Conservation (phyloP, 2,888 invertebrate genomes). For the Eumerus sabulonum region DNA sequence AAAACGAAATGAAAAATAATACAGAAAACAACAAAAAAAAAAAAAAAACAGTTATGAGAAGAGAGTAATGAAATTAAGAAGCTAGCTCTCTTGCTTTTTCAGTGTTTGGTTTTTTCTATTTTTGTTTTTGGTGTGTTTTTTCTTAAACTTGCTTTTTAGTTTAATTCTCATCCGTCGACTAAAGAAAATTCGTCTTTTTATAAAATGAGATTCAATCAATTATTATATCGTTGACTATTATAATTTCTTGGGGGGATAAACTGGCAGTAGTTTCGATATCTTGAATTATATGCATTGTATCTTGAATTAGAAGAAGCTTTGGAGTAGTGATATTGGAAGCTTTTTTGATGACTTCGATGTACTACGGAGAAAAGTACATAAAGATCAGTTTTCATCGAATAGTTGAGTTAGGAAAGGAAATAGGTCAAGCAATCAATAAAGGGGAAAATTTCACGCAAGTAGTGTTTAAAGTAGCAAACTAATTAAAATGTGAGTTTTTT, state of each 20-base stretch:
- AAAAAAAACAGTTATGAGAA: neutral
- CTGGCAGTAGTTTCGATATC: conserved; percentile 53
- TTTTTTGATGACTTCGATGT: conserved; percentile 51
- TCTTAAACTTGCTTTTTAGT: conserved; percentile 5
- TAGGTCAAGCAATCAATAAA: conserved; percentile 11
- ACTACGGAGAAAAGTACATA: conserved; percentile 61
- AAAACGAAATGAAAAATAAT: neutral
- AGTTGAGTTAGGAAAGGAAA: conserved; percentile 6
- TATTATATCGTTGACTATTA: conserved; percentile 33
- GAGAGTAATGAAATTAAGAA: neutral
- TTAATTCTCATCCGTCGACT: too few species aligned
- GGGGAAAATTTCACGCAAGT: too few species aligned
- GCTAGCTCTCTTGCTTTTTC: neutral
- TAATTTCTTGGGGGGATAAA: conserved; percentile 43
- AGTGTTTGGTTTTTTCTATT: neutral
- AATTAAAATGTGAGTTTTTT: too few species aligned
- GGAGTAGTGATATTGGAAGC: conserved; percentile 46
- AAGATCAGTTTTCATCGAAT: conserved; percentile 42
- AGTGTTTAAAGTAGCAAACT: too few species aligned
- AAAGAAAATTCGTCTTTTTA: neutral
- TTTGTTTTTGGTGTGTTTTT: conserved; percentile 1
- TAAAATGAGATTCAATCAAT: conserved; percentile 6
- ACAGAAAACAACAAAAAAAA: conserved; percentile 4
- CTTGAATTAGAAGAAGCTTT: conserved; percentile 44
- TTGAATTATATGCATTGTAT: conserved; percentile 49